These are phyloP conservation scores for Cepaea nemoralis DNA, from an alignment of 1,140 invertebrate genomes.

Conservation along the genomic window DNA sequence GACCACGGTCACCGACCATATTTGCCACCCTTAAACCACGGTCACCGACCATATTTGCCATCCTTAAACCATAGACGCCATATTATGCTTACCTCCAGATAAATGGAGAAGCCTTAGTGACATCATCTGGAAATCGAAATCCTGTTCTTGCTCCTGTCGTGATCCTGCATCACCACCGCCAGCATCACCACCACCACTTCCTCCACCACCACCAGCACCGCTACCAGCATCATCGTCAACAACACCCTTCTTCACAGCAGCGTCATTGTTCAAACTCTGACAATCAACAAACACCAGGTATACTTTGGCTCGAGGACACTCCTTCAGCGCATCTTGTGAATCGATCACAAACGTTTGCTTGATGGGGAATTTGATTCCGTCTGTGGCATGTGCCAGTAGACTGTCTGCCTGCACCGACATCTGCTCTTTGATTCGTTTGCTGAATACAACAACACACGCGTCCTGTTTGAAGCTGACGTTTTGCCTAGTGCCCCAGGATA, in stretches of 20 bases:
- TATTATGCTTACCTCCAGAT: not conserved
- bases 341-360: constrained; percentile 54
- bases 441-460: constrained; percentile 55
- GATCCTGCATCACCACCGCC: too few species aligned
- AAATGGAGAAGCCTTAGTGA: not conserved
- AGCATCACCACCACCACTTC: not conserved
- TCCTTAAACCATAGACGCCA: too few species aligned
- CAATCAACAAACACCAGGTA: constrained; percentile 56
- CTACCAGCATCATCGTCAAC: not conserved
- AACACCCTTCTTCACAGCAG: too few species aligned
- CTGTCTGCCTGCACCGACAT: constrained; percentile 47
- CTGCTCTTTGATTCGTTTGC: constrained; percentile 51
- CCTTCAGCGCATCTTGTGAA: constrained; percentile 48
- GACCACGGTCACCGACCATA: too few species aligned
- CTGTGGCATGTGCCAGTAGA: constrained; percentile 50
- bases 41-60: too few species aligned
- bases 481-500: constrained; percentile 50
- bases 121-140: not conserved
- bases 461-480: constrained; percentile 53
- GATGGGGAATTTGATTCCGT: constrained; percentile 45
- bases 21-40: too few species aligned
- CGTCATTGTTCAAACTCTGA: not conserved
- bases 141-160: not conserved
- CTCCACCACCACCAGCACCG: not conserved
- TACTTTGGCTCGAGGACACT: constrained; percentile 53